phyloP scores from a whole-genome alignment of 2,113 vertebrate species.

The Scartelaos histophorus region DNA sequence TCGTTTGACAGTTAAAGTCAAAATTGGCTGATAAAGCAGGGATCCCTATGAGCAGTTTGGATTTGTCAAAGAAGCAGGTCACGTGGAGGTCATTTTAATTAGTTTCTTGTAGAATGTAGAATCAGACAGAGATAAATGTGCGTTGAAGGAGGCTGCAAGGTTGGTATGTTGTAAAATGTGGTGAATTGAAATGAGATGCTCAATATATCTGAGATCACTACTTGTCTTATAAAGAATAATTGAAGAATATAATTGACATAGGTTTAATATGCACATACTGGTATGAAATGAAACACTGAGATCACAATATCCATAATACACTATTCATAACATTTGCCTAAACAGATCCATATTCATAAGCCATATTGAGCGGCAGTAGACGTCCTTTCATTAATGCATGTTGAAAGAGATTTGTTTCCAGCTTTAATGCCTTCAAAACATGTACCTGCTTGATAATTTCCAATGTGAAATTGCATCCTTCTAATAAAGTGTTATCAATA shows the following conservation, averaged over 20 bases:
- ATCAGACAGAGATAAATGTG: not conserved
- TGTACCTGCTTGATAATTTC: conserved; percentile 37
- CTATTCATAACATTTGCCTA: not conserved
- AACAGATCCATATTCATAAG: not conserved
- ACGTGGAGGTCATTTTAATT: not conserved
- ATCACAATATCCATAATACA: not conserved
- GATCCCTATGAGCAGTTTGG: too few species aligned
- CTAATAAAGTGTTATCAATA: conserved; percentile 48
- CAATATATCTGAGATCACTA: not conserved
- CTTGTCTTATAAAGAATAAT: not conserved
- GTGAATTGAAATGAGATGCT: not conserved
- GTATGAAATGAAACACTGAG: not conserved
- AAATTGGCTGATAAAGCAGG: too few species aligned
- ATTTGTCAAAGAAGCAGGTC: too few species aligned
- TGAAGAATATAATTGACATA: not conserved
- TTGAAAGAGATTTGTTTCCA: conserved; percentile 10
- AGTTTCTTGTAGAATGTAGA: not conserved
- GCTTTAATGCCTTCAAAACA: conserved; percentile 16
- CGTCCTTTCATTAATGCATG: not conserved
- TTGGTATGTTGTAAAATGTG: not conserved
- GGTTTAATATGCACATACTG: conserved; percentile 2
- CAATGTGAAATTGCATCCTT: conserved; percentile 29
- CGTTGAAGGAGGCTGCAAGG: not conserved
- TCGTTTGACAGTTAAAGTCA: too few species aligned
- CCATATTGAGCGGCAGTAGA: not conserved